Evolutionary conservation across 2,113 vertebrate species (phyloP).

Genomic region (Edolisoma coerulescens): DNA sequence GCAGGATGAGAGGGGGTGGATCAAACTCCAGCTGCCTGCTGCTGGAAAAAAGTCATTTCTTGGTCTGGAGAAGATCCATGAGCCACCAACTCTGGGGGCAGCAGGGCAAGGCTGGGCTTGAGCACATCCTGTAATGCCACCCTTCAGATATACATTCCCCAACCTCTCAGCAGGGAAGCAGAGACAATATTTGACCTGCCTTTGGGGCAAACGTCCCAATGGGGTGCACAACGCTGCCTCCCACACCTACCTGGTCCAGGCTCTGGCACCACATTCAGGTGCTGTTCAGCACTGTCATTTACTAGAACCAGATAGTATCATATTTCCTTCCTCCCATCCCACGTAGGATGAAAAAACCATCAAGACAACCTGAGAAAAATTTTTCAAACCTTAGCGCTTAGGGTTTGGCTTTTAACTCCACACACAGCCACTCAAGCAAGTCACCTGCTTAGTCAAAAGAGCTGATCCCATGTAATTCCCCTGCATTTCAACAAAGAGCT

Average conservation of each 20-base stretch:
- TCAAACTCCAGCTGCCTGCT: not conserved
- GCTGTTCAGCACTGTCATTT: not conserved
- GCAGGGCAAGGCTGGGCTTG: not conserved
- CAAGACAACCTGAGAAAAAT: not conserved
- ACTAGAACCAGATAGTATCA: not conserved
- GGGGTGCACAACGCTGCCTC: not conserved
- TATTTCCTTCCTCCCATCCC: not conserved
- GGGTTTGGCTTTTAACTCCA: not conserved
- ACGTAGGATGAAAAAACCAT: not conserved
- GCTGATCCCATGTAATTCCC: not conserved
- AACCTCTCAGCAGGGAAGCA: not conserved
- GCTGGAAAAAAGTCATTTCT: not conserved
- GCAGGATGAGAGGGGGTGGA: not conserved
- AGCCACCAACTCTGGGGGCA: not conserved
- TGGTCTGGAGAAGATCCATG: accelerated
- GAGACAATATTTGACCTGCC: not conserved
- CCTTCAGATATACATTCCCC: not conserved
- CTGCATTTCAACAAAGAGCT: not conserved
- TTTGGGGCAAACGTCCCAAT: accelerated
- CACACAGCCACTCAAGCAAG: not conserved
- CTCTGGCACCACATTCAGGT: not conserved
- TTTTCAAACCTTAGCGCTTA: not conserved
- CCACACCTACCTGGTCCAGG: not conserved
- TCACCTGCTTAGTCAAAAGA: not conserved
- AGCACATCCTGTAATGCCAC: not conserved